Evolutionary conservation across 2,113 vertebrate species (phyloP), one percentile per base, ranked within the genome.

Genomic region (Toxostoma redivivum): DNA sequence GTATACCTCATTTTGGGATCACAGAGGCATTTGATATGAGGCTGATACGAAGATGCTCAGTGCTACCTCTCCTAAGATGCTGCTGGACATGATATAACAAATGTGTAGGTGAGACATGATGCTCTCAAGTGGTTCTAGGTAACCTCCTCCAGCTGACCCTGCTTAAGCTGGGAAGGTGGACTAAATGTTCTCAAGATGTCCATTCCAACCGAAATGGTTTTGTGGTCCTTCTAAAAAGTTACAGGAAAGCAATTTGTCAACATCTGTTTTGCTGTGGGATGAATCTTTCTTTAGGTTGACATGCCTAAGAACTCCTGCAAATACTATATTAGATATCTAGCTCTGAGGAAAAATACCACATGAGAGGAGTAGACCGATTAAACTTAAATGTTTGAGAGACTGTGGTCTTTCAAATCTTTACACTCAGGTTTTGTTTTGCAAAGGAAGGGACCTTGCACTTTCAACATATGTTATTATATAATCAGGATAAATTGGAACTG

Each of bases 61-160:
- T 24, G 31, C 24, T 40, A 16, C 15, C 22, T 38, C 15, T 80
- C 22, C 31, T 54, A 40, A 79, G 11, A 67, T 58, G 35, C 11
- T 58, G 28, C 42, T 86, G 38, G 25, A 20, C 0, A 0, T 12
- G n/a, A 33, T 38, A 24, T 15, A 51, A 61, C 4, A 78, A 27
- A 56, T 1, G 3, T 58, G n/a, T 25, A 42, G 17, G 45, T 53
- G 37, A 74, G 38, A 67, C 1, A 5, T 0, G 1, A 3, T 64
- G 57, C 23, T 58, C 15, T 58, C 35, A 45, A 27, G 16, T 19
- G 7, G 12, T 66, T 10, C 22, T 54, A 37, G 9, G 35, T 31
- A 64, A 84, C 64, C 25, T 77, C 47, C 19, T 77, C 15, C 37
- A 24, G 7, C 20, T 81, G 50, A 78, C 15, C 10, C 30, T 88